A percentile compares a stretch with the other conserved stretches of the same genome.
These are phyloP conservation scores for Drosophila sproati DNA, from an alignment of 1,140 invertebrate genomes.

Conservation along the genomic window DNA sequence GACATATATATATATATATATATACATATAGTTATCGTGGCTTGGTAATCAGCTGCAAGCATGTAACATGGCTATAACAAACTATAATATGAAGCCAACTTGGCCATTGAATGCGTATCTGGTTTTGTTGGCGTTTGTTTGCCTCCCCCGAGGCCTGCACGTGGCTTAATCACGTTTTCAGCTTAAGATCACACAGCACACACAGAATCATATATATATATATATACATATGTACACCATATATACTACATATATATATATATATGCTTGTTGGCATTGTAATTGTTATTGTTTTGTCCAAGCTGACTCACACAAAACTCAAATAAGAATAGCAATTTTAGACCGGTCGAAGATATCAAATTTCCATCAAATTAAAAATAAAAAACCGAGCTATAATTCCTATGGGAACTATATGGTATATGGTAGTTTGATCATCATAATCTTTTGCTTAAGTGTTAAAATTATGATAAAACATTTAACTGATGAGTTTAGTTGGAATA, in stretches of 20 bases:
- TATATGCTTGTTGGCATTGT: neutral
- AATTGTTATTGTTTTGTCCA: neutral
- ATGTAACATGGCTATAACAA: neutral
- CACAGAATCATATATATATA: constrained; percentile 11
- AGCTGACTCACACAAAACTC: neutral
- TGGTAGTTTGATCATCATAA: no score
- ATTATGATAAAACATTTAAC: no score
- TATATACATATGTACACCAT: constrained; percentile 1
- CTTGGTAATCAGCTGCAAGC: constrained; percentile 2
- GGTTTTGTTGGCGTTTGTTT: neutral
- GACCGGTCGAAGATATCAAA: no score
- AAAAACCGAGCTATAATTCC: no score
- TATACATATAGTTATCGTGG: constrained; percentile 12
- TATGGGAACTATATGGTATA: no score
- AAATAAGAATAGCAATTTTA: no score
- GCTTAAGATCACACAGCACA: constrained; percentile 11
- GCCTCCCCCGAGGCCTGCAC: constrained; percentile 15
- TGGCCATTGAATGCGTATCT: constrained; percentile 13
- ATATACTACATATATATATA: neutral
- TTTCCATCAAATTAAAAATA: no score
- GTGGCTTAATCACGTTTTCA: constrained; percentile 66
- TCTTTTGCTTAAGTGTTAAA: no score
- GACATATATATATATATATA: neutral
- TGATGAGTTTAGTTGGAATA: no score
- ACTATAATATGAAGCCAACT: neutral